phyloP scores from a whole-genome alignment of 2,797 vertebrate species.

The Aythya fuligula region DNA sequence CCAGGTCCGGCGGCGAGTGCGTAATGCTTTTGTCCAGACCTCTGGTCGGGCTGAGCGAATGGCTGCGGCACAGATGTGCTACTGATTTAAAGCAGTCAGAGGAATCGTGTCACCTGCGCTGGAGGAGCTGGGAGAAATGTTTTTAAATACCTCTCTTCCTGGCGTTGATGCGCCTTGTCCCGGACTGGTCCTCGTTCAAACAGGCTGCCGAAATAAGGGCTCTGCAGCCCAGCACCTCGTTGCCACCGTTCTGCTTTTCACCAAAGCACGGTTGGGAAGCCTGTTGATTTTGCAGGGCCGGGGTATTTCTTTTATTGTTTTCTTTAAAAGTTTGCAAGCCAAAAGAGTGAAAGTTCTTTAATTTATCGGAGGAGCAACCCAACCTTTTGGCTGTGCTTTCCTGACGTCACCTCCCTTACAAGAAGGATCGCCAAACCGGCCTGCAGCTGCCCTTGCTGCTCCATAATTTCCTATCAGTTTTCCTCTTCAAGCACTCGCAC shows the following conservation, averaged over 20 bases:
- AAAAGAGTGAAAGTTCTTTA: not conserved
- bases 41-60: not conserved
- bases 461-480: not conserved
- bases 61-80: fast-evolving
- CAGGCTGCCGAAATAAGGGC: not conserved
- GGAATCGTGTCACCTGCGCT: not conserved
- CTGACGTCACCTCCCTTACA: not conserved
- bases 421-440: not conserved
- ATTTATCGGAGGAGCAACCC: not conserved
- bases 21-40: not conserved
- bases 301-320: not conserved
- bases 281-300: not conserved
- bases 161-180: fast-evolving
- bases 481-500: not conserved
- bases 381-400: not conserved
- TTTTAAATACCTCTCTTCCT: not conserved
- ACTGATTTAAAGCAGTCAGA: too few species aligned
- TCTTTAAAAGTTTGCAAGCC: not conserved
- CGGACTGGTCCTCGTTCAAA: fast-evolving
- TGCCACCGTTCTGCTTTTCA: not conserved
- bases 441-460: not conserved
- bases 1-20: not conserved
- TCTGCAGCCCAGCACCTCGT: not conserved
- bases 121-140: not conserved
- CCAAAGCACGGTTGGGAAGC: not conserved